phyloP scores from a whole-genome alignment of 2,113 vertebrate species.

The Bos taurus region DNA sequence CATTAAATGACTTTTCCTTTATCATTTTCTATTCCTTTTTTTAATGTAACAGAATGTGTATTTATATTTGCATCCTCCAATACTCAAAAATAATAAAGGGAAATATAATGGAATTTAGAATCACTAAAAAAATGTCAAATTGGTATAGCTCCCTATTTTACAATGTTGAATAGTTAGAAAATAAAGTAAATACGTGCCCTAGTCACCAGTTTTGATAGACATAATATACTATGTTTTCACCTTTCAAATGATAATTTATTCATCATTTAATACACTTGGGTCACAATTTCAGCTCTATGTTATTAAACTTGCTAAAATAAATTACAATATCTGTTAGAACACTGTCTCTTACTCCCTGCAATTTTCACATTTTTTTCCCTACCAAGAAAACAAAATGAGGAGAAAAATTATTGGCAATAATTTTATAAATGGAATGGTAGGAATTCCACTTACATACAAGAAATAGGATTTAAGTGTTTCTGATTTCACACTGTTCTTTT shows the following conservation, averaged over 20 bases:
- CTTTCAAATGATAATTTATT: background rate
- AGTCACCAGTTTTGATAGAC: background rate
- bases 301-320: background rate
- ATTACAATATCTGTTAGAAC: background rate
- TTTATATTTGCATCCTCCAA: background rate
- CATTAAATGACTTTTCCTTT: constrained; percentile 8
- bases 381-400: background rate
- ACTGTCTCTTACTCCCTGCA: fast-evolving
- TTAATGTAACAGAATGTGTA: background rate
- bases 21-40: background rate
- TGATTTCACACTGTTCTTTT: background rate
- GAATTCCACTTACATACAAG: background rate
- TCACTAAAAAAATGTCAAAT: constrained; percentile 6
- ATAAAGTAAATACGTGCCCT: background rate
- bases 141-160: background rate
- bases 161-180: background rate
- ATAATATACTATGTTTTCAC: background rate
- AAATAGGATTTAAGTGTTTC: background rate
- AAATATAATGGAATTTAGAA: background rate
- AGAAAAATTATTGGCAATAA: background rate
- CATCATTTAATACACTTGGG: background rate
- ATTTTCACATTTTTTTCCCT: background rate
- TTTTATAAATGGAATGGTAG: background rate
- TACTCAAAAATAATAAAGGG: background rate
- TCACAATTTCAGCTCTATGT: background rate